Evolutionary conservation across 2,797 vertebrate species (phyloP), one percentile per base, ranked within the genome.

Genomic region (Synaphobranchus kaupii): DNA sequence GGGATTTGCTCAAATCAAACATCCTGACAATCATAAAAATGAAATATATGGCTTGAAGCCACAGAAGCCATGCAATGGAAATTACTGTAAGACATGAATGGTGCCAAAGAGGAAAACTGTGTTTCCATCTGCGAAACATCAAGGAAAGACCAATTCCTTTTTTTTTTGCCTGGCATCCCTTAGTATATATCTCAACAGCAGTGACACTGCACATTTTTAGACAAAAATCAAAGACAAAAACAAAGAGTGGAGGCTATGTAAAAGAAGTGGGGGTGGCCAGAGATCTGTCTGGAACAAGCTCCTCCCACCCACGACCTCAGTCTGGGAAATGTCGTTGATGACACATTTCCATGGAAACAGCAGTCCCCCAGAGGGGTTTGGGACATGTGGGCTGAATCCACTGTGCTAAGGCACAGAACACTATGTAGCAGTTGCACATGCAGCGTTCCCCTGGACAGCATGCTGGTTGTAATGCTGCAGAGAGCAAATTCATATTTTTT

Each of bases 231-330:
- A 48, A 25, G 22, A 50, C 44, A 48, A 50, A n/a, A n/a, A 44
- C 73, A 44, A 39, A 50, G 20, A n/a, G 44, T 81, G 44, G 34
- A 48, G 47, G 78, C 44, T 4, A 48, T 9, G 78, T 81, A 81
- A 81, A 81, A 50, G 44, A 50, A 81, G 39, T 39, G 34, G 73
- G 34, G 78, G 47, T 50, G 25, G 2, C 73, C 73, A 78, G 44
- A 50, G 78, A n/a, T 81, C 47, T 81, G 47, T 50, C 78, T 81
- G 44, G 20, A 81, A 50, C 47, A 48, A 50, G 22, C 78, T 81
- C 78, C 78, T 81, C 78, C 78, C 47, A 25, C 78, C 78, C 78
- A 81, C 47, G 8, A 47, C 47, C 78, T 81, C 78, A 81, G 78
- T 81, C 47, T 50, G 78, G 47, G 78, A 81, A 81, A 81, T 50